Evolutionary conservation across 2,797 vertebrate genomes (phyloP), one percentile per base, ranked within the genome.

Genomic region (Ctenochaetus hawaiiensis): DNA sequence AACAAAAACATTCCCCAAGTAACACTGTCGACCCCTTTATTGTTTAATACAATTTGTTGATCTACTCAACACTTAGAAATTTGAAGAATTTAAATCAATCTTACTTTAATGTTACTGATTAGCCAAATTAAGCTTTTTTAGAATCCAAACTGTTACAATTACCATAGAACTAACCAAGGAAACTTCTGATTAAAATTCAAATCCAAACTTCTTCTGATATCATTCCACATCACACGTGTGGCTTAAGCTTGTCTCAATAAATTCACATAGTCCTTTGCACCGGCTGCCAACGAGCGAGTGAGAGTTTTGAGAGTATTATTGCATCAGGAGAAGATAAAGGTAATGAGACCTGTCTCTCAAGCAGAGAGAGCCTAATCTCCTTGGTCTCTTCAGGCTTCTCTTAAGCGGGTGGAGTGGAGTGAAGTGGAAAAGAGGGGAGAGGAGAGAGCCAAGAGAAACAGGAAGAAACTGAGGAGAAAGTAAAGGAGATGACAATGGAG

Each of bases 271-370:
- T 73, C 20, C 12, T 48, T 37, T 23, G 49, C 37, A 52, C 6
- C 2, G 49, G 44, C 68, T 72, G 63, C 30, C 61, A 78, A 70
- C 52, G 30, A 34, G 30, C 30, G 30, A 74, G 57, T 12, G 18
- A 75, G 78, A 83, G 56, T 77, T 80, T 82, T 81, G 81, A 84
- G 76, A 68, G 81, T 82, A 82, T 84, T 87, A 87, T 85, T 87
- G 79, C 81, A 85, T 90, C 83, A 81, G 74, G 76, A 78, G 75
- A 86, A 90, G 85, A 90, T 91, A 84, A 88, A 88, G 67, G 84
- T 91, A 93, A 91, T 91, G 81, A 92, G 86, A 90, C 76, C 90
- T 87, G 76, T 90, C 89, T 90, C 85, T 90, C 74, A 86, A 80
- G 67, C 75, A 64, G 75, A 83, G 67, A 77, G 81, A 83, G 74